Conservation (phyloP, 2,113 vertebrate species). For the Haplochromis vanheusdeni region DNA sequence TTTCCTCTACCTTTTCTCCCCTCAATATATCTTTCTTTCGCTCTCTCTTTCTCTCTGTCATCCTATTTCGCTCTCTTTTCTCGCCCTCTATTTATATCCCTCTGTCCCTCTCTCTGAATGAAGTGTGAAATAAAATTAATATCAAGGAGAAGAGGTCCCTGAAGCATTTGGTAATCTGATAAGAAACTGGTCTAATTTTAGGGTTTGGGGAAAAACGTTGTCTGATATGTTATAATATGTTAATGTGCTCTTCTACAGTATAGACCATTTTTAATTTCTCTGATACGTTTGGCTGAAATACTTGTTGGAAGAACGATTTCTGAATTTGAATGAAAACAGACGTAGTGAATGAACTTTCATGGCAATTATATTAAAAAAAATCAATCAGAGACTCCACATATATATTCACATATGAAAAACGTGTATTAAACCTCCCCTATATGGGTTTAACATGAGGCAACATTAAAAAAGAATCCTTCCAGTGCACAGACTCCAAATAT, state of each 20-base stretch:
- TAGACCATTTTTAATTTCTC: not conserved
- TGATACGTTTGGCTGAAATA: not conserved
- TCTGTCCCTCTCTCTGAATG: not conserved
- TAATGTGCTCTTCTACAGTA: not conserved
- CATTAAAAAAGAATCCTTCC: not conserved
- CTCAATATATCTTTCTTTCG: not conserved
- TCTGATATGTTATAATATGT: not conserved
- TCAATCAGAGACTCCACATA: not conserved
- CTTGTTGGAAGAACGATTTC: not conserved
- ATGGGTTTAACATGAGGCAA: not conserved
- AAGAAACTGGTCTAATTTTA: constrained; percentile 1
- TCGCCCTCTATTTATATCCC: constrained; percentile 4
- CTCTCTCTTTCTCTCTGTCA: not conserved
- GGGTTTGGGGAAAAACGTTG: not conserved
- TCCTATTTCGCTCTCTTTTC: not conserved
- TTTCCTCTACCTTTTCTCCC: not conserved
- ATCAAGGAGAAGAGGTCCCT: not conserved
- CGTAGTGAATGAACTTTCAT: not conserved
- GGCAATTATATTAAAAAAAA: not conserved
- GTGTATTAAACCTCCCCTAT: not conserved
- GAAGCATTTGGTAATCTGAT: constrained; percentile 8
- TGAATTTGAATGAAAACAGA: not conserved
- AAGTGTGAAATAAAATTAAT: constrained; percentile 39
- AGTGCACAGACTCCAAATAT: not conserved
- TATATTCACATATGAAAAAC: not conserved